Evolutionary conservation across 2,888 invertebrate genomes (phyloP), one percentile per base, ranked within the genome.

Genomic region (Agelastica alni): DNA sequence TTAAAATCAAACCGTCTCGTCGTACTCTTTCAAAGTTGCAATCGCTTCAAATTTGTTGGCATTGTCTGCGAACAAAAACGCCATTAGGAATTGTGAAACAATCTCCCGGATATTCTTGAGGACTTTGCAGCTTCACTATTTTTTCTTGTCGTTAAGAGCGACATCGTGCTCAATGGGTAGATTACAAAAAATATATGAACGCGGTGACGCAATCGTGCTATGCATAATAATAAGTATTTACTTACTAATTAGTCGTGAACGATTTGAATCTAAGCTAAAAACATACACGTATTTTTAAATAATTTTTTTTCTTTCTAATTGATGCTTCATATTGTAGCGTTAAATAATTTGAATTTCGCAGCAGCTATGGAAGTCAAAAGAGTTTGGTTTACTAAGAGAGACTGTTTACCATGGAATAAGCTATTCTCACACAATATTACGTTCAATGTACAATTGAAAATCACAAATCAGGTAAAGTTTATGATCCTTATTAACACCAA

Each of bases 391-490:
- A n/a, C n/a, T n/a, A n/a, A n/a, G n/a, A n/a, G n/a, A n/a, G n/a
- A n/a, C n/a, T n/a, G n/a, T n/a, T n/a, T n/a, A n/a, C n/a, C n/a
- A n/a, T n/a, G n/a, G n/a, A n/a, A n/a, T n/a, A n/a, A n/a, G n/a
- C n/a, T n/a, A n/a, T n/a, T n/a, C n/a, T n/a, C n/a, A n/a, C n/a
- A n/a, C n/a, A n/a, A n/a, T n/a, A n/a, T n/a, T n/a, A n/a, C n/a
- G n/a, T n/a, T n/a, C n/a, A n/a, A n/a, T n/a, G n/a, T n/a, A 44
- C 36, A 46, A 46, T 46, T 46, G 34, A 32, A 7, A n/a, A 9
- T 5, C 36, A 46, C 34, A 46, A 46, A 44, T 44, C 43, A 44
- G 31, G 43, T 31, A 31, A 44, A 46, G n/a, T 46, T 46, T 46
- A 46, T 46, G 34, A 34, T 22, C 26, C 46, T 46, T 46, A 46